Evolutionary conservation across 2,888 invertebrate species (phyloP), one percentile per base, ranked within the genome.

Genomic region (Drosophila fungiperda): DNA sequence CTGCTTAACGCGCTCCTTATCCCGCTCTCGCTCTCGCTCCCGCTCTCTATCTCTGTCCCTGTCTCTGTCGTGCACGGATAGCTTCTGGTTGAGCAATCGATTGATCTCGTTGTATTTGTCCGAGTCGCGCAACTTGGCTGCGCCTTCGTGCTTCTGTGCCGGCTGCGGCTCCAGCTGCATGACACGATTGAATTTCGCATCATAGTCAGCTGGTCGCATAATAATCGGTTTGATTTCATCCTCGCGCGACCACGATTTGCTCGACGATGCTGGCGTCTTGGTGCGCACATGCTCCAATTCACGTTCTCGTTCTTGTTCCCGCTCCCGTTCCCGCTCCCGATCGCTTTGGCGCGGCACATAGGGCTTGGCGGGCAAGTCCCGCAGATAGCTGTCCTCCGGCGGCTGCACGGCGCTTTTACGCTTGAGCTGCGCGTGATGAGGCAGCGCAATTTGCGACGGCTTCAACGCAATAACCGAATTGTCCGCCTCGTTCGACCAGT

Each of bases 401-500:
- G 92, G 91, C 72, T 91, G 92, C 20, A 92, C 83, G 12, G 92
- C 92, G 74, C 91, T 92, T 73, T 92, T 92, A 2, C 93, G 89
- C 74, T 92, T 91, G 75, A 92, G 76, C 70, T 90, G 92, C 68
- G 87, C 83, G 63, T 92, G 92, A 52, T 83, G 90, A 17, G 87
- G 82, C 68, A 92, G 68, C 49, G 92, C 83, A 36, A 92, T 93
- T 67, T 93, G 93, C 50, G 93, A 92, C 45, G 92, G 92, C 73
- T 92, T 93, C 66, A 92, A 73, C 4, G 92, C 92, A 58, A 92
- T 93, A 33, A 93, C 92, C 61, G 93, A 92, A 68, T 92, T 93
- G 67, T 93, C 93, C 58, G 92, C 93, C 82, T 93, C 93, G 58
- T 93, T 93, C 29, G 92, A 91, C 93, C 93, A 93, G 81, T 92